Evolutionary conservation across 2,797 vertebrate genomes (phyloP), one percentile per base, ranked within the genome.

Genomic region (Bradypodion ventrale): DNA sequence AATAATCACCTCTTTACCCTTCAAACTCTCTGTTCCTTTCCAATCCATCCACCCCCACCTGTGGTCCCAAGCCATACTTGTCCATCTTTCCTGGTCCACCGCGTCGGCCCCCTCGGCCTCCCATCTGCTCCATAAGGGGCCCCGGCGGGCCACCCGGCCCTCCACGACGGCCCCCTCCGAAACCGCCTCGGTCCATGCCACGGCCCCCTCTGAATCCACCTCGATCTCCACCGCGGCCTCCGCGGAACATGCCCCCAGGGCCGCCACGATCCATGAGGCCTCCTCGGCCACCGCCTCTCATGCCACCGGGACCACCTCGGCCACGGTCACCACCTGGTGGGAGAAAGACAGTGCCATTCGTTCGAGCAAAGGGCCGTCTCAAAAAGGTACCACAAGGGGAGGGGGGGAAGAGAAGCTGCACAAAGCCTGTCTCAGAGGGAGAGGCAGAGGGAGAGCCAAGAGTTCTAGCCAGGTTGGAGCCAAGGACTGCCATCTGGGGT

Each of bases 51-150:
- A n/a, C 27, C 23, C 63, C 63, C 29, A n/a, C 63, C 37, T 72
- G 2, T 2, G 25, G 1, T 37, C 13, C 25, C n/a, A 12, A 0
- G 29, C 88, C 96, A 2, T 96, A 98, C 98, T 98, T 98, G 92
- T 99, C 98, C 97, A 99, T 96, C 92, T 99, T 99, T n/a, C 98
- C 98, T 12, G 97, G 97, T 78, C 96, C 96, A 88, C 96, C 95
- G 0, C 95, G 95, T n/a, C 95, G 91, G 16, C 96, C 94, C 65
- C 95, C 94, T 93, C 96, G 87, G 92, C 95, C 95, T 86, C 98
- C 97, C 97, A 98, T 97, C 35, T 96, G 96, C 86, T 99, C 98
- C 98, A 99, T 98, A 2, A 98, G 97, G 42, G 98, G 98, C 15
- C 98, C 98, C 0, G 96, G 95, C 2, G 95, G 95, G 0, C 95